Evolutionary conservation across 2,888 invertebrate genomes (phyloP), one percentile per base, ranked within the genome.

Genomic region (Baronia brevicornis): DNA sequence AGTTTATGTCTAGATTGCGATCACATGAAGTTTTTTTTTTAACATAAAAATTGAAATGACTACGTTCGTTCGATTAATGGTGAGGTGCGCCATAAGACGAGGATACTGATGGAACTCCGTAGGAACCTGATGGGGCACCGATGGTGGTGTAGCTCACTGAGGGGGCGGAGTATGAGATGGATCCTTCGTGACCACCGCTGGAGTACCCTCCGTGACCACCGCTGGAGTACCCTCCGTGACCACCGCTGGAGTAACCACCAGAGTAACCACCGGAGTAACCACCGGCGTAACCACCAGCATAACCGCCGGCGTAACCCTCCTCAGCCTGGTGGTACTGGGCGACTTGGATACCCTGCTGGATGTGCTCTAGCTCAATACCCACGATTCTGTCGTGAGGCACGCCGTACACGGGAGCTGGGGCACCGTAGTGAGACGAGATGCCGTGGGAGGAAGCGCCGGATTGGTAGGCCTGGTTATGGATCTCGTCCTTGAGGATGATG

Each of bases 311-410:
- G 58, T 79, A 63, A 38, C 86, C 87, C 44, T 89, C 87, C 38
- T 88, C 86, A 43, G 89, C 87, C 68, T 93, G 92, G 61, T 91
- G 89, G 86, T 91, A 94, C 64, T 94, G 94, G 13, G 94, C 94
- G 17, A 94, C 94, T 69, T 94, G 94, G 70, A 94, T 91, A 43
- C 92, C 94, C 59, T 94, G 94, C 60, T 93, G 91, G 55, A 94
- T 89, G 42, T 92, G 92, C 59, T 93, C 94, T 38, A 94, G 87
- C 70, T 94, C 93, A 56, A 94, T 90, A 38, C 94, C 94, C 37
- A 93, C 93, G 41, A 94, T 91, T 44, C 90, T 88, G 27, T 87
- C 84, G 0, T 75, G 52, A 31, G 91, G 91, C 1, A 87, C 91
- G 41, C 91, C 91, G 68, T 91, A 91, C 22, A 85, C 85, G 3